Evolutionary conservation across 2,888 invertebrate genomes (phyloP).

Genomic region (Saturnia japonica): DNA sequence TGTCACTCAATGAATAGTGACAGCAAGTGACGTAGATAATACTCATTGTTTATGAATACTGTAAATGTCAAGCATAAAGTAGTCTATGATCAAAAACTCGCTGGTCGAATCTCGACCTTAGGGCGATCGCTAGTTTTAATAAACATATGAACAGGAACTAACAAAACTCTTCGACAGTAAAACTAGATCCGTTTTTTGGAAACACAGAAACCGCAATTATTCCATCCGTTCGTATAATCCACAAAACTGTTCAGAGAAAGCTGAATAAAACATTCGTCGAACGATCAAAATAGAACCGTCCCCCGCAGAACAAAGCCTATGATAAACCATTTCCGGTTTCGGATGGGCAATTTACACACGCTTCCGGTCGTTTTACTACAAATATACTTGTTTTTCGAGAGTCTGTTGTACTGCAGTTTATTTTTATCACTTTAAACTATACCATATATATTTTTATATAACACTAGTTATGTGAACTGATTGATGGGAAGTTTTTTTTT

Average conservation of each 20-base stretch:
- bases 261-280: constrained; percentile 13
- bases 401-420: constrained; percentile 13
- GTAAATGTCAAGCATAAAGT: too few species aligned
- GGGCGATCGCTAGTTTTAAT: too few species aligned
- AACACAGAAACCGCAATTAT: not conserved
- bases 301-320: constrained; percentile 22
- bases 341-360: constrained; percentile 25
- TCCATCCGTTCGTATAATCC: constrained; percentile 2
- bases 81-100: too few species aligned
- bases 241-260: not conserved
- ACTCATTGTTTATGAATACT: too few species aligned
- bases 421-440: constrained; percentile 1
- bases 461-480: too few species aligned
- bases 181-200: not conserved
- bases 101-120: too few species aligned
- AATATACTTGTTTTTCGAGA: constrained; percentile 21
- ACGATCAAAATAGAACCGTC: constrained; percentile 17
- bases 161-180: not conserved
- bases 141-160: too few species aligned
- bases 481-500: too few species aligned
- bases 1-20: too few species aligned
- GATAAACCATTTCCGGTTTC: constrained; percentile 34
- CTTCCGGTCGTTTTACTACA: constrained; percentile 24
- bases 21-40: too few species aligned
- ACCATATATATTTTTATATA: too few species aligned